Conservation (phyloP, 2,888 invertebrate genomes). For the Trichogramma evanescens region DNA sequence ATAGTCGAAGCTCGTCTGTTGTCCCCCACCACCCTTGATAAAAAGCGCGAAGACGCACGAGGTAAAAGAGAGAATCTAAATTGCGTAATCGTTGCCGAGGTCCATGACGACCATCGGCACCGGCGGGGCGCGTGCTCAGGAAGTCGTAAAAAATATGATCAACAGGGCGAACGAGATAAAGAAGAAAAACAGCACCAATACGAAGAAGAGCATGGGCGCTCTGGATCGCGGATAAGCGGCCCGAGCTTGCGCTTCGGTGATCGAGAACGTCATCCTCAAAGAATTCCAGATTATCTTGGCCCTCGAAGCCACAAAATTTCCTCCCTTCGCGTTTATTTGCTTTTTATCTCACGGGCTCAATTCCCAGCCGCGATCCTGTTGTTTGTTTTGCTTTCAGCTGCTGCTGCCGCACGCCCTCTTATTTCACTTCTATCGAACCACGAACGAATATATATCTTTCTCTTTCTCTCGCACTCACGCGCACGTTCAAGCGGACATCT, state of each 20-base stretch:
- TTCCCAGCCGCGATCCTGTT: too few species aligned
- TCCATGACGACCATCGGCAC: conserved; percentile 11
- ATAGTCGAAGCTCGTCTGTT: conserved; percentile 20
- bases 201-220: conserved; percentile 22
- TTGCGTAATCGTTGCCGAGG: conserved; percentile 13
- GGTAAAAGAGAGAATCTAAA: conserved; percentile 3
- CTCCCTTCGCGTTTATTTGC: background rate
- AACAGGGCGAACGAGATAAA: conserved; percentile 21
- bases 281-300: too few species aligned
- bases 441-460: background rate
- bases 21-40: background rate
- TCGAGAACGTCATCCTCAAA: conserved; percentile 5
- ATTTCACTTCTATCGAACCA: background rate
- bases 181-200: conserved; percentile 23
- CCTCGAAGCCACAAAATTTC: background rate
- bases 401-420: background rate
- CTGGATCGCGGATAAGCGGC: conserved; percentile 11
- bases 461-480: background rate
- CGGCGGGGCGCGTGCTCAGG: conserved; percentile 15
- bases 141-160: conserved; percentile 23
- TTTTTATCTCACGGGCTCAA: background rate
- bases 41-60: background rate
- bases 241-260: conserved; percentile 7
- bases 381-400: background rate
- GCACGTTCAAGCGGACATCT: conserved; percentile 29